phyloP scores from a whole-genome alignment of 2,797 vertebrate genomes.

The Hyperoplus lanceolatus region DNA sequence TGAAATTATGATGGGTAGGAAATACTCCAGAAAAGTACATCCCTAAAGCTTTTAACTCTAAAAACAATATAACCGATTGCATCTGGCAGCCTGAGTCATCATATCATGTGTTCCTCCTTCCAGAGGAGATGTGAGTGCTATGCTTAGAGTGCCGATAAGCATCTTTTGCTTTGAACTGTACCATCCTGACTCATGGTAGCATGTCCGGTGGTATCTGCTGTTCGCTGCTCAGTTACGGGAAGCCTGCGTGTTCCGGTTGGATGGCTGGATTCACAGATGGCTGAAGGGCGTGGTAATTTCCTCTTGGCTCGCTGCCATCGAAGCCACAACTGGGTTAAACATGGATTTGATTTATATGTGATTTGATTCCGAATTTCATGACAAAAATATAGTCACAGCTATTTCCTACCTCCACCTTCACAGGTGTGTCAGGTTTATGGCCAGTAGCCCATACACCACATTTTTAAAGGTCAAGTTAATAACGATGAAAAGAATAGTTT shows the following conservation, averaged over 20 bases:
- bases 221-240: slow-evolving; percentile 60
- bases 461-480: too few species aligned
- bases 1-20: not conserved
- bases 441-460: not conserved
- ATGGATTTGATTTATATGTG: slow-evolving; percentile 30
- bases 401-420: not conserved
- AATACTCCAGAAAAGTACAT: not conserved
- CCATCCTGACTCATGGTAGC: slow-evolving; percentile 64
- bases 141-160: slow-evolving; percentile 69
- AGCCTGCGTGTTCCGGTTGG: slow-evolving; percentile 37
- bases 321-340: slow-evolving; percentile 34
- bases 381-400: slow-evolving; percentile 3
- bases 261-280: slow-evolving; percentile 40
- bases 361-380: slow-evolving; percentile 15
- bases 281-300: slow-evolving; percentile 44
- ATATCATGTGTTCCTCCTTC: slow-evolving; percentile 47
- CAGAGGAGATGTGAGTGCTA: slow-evolving; percentile 61
- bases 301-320: slow-evolving; percentile 31
- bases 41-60: not conserved
- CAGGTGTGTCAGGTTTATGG: not conserved
- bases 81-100: slow-evolving; percentile 5
- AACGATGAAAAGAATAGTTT: not conserved
- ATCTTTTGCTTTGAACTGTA: slow-evolving; percentile 75
- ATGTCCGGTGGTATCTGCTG: slow-evolving; percentile 52
- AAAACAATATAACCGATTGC: slow-evolving; percentile 16